Evolutionary conservation across 2,797 vertebrate species (phyloP), one percentile per base, ranked within the genome.

Genomic region (Myoxocephalus aenaeus): DNA sequence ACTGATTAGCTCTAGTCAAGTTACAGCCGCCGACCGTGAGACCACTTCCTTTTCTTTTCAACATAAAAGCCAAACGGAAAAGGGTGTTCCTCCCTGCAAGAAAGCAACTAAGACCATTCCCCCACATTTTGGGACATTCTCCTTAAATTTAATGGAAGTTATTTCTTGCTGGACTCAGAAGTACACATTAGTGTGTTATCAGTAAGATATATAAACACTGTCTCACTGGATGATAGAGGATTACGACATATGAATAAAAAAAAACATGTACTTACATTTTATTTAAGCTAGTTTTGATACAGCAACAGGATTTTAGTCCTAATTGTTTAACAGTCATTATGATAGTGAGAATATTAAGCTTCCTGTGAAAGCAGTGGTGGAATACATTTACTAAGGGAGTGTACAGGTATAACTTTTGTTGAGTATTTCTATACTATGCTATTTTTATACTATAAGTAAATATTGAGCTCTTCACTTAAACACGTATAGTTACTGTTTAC

Each of bases 21-120:
- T 3, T 3, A 12, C 7, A 59, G 10, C 0, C 7, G 2, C 15
- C 50, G 3, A 64, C n/a, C n/a, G 3, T 0, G 20, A 44, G 9
- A 29, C 22, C 4, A 27, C 11, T 63, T 70, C 62, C 48, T 22
- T 7, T 56, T 53, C 1, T 4, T 29, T 76, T 80, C 81, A 78
- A 1, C 0, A 14, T 78, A 79, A 75, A 71, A 38, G 66, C 4
- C 29, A 3, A 25, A 22, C 10, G 27, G 32, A 58, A 38, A 56
- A 8, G 9, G 3, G 1, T 27, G 2, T 11, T 3, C 51, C 2
- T 27, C 15, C 15, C 5, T 46, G 25, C 15, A 46, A 20, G 17
- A 32, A 27, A 42, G 1, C n/a, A 15, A 25, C 22, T 15, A 36
- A 58, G n/a, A 25, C n/a, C 15, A 25, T 5, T n/a, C n/a, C n/a